These are phyloP conservation scores for Garrulus glandarius DNA, from an alignment of 2,797 vertebrate species.

Conservation along the genomic window DNA sequence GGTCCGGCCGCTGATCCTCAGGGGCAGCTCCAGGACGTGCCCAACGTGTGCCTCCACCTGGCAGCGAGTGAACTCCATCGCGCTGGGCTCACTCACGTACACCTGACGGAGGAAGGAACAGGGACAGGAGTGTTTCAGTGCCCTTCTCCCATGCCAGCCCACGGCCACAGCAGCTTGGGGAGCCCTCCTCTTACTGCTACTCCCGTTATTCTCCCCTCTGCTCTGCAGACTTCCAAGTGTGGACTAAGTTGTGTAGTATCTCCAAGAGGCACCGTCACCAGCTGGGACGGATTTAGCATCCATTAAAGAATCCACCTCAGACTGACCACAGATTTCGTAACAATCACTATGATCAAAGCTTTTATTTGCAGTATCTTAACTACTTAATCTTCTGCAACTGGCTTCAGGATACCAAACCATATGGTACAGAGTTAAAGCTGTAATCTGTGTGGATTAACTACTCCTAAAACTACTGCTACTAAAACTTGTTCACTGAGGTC, in stretches of 20 bases:
- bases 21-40: slow-evolving; percentile 84
- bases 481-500: neutral
- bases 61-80: slow-evolving; percentile 89
- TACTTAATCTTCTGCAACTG: slow-evolving; percentile 33
- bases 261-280: neutral
- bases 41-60: slow-evolving; percentile 86
- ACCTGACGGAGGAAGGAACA: slow-evolving; percentile 77
- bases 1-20: slow-evolving; percentile 84
- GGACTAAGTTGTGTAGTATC: accelerated
- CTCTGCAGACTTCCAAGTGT: neutral
- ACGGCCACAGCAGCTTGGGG: neutral
- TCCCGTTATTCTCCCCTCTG: neutral
- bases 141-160: neutral
- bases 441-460: neutral
- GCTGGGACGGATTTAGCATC: neutral
- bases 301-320: neutral
- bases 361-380: neutral
- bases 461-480: neutral
- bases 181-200: neutral
- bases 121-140: neutral
- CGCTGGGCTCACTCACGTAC: slow-evolving; percentile 88
- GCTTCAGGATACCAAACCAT: neutral
- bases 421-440: neutral
- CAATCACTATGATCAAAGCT: neutral
- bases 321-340: neutral